phyloP scores from a whole-genome alignment of 2,888 invertebrate species.

The Hydrotaea cyrtoneurina region DNA sequence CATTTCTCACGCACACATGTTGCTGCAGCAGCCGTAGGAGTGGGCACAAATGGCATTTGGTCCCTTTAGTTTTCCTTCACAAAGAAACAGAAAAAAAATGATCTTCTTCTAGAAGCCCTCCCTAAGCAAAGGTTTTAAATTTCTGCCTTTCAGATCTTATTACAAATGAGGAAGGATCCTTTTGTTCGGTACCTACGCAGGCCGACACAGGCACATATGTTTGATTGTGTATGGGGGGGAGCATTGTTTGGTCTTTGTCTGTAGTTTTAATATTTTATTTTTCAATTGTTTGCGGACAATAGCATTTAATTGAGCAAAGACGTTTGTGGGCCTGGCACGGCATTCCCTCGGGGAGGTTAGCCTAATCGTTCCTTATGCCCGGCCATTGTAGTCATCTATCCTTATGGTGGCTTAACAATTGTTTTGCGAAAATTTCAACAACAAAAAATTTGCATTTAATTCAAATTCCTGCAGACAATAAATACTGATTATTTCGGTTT shows the following conservation, averaged over 20 bases:
- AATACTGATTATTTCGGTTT: constrained; percentile 3
- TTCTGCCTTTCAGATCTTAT: constrained; percentile 56
- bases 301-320: constrained; percentile 59
- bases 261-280: constrained; percentile 24
- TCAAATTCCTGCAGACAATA: not conserved
- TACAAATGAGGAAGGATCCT: constrained; percentile 56
- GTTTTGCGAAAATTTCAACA: no score
- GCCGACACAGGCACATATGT: constrained; percentile 30
- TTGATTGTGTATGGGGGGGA: constrained; percentile 15
- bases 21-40: constrained; percentile 20
- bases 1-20: constrained; percentile 33
- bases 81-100: no score
- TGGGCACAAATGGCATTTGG: not conserved
- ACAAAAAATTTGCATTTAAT: constrained; percentile 62
- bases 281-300: constrained; percentile 50
- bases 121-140: constrained; percentile 50
- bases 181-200: not conserved
- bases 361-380: constrained; percentile 5
- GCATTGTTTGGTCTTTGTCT: constrained; percentile 12
- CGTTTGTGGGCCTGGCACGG: not conserved
- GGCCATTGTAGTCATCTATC: not conserved
- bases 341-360: constrained; percentile 28
- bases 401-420: not conserved
- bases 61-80: not conserved
- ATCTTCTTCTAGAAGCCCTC: constrained; percentile 5